Percentiles rank a stretch among this genome's conserved stretches.
phyloP scores from a whole-genome alignment of 2,888 invertebrate genomes.

The Neoitamus cyanurus region DNA sequence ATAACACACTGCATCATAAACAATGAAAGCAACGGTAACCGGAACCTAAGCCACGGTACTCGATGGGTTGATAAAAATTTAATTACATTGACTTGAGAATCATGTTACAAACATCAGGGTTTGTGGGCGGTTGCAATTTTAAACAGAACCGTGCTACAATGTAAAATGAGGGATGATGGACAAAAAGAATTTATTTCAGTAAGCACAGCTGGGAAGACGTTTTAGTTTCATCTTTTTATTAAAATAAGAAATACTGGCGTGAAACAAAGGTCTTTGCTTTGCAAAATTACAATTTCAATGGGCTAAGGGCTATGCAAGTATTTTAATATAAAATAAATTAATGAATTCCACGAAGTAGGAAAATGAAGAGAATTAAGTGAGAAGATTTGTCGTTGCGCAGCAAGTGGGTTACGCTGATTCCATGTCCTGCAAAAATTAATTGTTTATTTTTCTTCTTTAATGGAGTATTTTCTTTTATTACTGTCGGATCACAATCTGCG shows the following conservation, averaged over 20 bases:
- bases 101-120: too few relatives aligned
- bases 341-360: conserved; percentile 45
- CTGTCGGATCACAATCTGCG: conserved; percentile 93
- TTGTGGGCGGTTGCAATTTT: too few relatives aligned
- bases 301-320: conserved; percentile 16
- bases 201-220: not conserved
- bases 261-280: conserved; percentile 28
- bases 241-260: conserved; percentile 31
- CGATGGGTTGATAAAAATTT: too few relatives aligned
- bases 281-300: conserved; percentile 25
- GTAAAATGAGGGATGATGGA: not conserved
- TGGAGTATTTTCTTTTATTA: conserved; percentile 60
- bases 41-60: too few relatives aligned
- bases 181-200: not conserved
- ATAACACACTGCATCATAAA: too few relatives aligned
- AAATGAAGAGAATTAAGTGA: conserved; percentile 25
- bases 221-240: conserved; percentile 15
- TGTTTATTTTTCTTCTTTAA: not conserved
- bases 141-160: too few relatives aligned
- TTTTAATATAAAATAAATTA: conserved; percentile 52
- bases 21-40: too few relatives aligned
- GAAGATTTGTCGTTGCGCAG: conserved; percentile 3
- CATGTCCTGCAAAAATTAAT: conserved; percentile 35
- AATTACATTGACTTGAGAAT: too few relatives aligned
- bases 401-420: conserved; percentile 43